Percentiles rank a stretch among this genome's conserved stretches.
Evolutionary conservation across 2,797 vertebrate species (phyloP).

Genomic region (Pseudochirops cupreus): DNA sequence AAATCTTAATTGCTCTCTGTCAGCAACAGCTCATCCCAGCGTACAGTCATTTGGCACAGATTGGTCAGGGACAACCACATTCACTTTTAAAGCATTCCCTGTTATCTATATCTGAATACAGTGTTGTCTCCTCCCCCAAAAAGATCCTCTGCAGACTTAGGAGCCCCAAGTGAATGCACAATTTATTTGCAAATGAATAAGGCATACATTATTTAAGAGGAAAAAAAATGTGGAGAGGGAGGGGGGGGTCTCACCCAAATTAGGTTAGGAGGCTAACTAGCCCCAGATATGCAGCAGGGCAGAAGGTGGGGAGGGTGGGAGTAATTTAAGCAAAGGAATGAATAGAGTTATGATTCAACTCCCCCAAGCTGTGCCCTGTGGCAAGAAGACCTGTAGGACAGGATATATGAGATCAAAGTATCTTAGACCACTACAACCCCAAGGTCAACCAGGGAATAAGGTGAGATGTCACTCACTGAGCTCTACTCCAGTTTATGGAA

Average conservation of each 20-base stretch:
- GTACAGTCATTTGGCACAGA: slow-evolving; percentile 70
- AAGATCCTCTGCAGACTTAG: slow-evolving; percentile 59
- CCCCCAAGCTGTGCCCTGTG: background rate
- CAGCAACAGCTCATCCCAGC: slow-evolving; percentile 58
- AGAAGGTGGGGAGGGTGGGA: background rate
- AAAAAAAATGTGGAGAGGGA: background rate
- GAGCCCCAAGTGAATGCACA: slow-evolving; percentile 45
- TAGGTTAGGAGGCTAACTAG: background rate
- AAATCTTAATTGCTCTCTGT: slow-evolving; percentile 65
- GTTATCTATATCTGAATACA: slow-evolving; percentile 72
- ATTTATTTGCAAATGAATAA: background rate
- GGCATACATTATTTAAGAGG: slow-evolving; percentile 19
- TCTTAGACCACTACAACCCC: background rate
- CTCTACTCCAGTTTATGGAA: background rate
- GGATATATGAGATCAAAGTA: background rate
- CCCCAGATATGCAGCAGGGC: background rate
- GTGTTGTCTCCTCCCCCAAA: slow-evolving; percentile 56
- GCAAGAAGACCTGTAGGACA: background rate
- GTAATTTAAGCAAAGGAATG: background rate
- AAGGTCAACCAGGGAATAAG: background rate
- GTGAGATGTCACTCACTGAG: background rate
- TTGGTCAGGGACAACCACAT: slow-evolving; percentile 56
- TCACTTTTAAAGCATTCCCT: slow-evolving; percentile 70
- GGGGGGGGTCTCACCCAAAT: background rate
- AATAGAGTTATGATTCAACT: background rate